Evolutionary conservation across 2,888 invertebrate genomes (phyloP).

Genomic region (Calameuta pallipes): DNA sequence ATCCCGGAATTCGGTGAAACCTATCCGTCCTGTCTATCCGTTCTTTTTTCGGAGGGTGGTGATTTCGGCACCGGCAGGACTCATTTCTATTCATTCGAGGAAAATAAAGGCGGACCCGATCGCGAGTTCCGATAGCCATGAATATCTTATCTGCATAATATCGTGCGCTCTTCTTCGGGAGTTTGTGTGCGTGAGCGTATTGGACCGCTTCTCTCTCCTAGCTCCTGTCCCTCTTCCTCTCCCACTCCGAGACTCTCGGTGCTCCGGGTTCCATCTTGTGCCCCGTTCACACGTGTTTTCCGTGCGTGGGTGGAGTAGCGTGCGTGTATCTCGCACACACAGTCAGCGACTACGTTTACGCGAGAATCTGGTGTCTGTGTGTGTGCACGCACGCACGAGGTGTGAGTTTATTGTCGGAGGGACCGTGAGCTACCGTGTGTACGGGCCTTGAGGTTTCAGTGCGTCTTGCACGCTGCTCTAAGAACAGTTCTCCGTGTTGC

Average conservation of each 20-base stretch:
- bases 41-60: slow-evolving; percentile 11
- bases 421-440: slow-evolving; percentile 29
- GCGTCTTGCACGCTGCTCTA: slow-evolving; percentile 42
- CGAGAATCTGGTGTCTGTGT: background rate
- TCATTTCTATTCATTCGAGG: slow-evolving; percentile 56
- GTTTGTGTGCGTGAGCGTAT: slow-evolving; percentile 24
- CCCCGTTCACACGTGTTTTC: slow-evolving; percentile 26
- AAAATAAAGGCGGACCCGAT: slow-evolving; percentile 57
- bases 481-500: no score
- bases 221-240: background rate
- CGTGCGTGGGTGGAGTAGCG: slow-evolving; percentile 24
- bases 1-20: no score
- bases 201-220: slow-evolving; percentile 7
- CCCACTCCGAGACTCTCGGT: background rate
- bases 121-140: slow-evolving; percentile 55
- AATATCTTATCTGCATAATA: slow-evolving; percentile 59
- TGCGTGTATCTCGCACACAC: background rate
- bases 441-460: slow-evolving; percentile 50
- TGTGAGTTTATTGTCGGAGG: slow-evolving; percentile 58
- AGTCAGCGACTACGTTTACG: background rate
- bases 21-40: no score
- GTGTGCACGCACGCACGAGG: slow-evolving; percentile 9
- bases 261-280: background rate
- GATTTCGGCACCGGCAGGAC: slow-evolving; percentile 13
- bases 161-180: slow-evolving; percentile 28